A percentile compares a stretch with the other conserved stretches of the same genome.
Conservation (phyloP, 2,113 vertebrate species). For the Peromyscus polionotus region DNA sequence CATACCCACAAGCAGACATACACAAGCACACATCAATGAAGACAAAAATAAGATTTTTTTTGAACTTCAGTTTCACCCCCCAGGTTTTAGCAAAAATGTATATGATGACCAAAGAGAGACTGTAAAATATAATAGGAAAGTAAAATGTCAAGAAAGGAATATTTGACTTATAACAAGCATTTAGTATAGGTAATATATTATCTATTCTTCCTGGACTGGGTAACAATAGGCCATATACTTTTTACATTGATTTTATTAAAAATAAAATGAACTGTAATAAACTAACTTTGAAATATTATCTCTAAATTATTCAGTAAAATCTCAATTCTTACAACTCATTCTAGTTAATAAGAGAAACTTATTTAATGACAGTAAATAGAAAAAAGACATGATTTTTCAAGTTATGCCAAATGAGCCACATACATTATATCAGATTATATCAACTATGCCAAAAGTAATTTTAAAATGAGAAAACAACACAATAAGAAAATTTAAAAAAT, state of each 20-base stretch:
- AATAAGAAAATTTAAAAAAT: not conserved
- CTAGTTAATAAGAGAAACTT: not conserved
- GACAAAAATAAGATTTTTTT: not conserved
- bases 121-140: not conserved
- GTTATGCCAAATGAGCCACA: not conserved
- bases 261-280: not conserved
- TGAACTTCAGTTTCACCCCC: constrained; percentile 56
- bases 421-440: not conserved
- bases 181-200: not conserved
- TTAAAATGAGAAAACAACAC: not conserved
- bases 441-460: not conserved
- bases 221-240: not conserved
- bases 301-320: not conserved
- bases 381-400: constrained; percentile 7
- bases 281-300: not conserved
- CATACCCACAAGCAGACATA: not conserved
- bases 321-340: not conserved
- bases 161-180: constrained; percentile 61
- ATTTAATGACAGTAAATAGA: not conserved
- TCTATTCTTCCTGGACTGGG: not conserved
- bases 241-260: constrained; percentile 33
- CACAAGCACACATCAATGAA: not conserved
- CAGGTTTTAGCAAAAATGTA: constrained; percentile 39
- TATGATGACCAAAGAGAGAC: not conserved
- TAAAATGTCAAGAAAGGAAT: not conserved